Base-by-base conservation (phyloP, 2,113 vertebrate species). In the Mus spicilegus region DNA sequence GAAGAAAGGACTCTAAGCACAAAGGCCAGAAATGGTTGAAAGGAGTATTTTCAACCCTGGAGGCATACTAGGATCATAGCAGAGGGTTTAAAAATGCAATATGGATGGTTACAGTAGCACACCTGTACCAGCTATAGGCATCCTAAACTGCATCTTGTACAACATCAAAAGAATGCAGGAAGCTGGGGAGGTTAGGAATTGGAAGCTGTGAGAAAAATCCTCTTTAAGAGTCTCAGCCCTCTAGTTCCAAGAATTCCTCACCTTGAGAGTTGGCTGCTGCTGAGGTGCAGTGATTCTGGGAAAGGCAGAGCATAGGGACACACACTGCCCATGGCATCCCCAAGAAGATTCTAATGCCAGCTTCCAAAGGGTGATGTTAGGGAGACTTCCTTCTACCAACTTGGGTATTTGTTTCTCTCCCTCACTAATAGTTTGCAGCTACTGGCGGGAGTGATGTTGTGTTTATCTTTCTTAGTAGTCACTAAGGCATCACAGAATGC, bases 381-480 rank as follows among this genome's bases (percentile, higher is more conserved):
- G 65, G 7, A 89, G 63, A 70, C 56, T 33, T 46, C 87, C n/a
- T 4, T 58, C 61, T 46, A 26, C 49, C 46, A 58, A 51, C 58
- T 65, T 54, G 26, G 20, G 89, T 70, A 12, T 39, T 56, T 39
- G 39, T 30, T 89, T 58, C 51, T 19, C 26, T 30, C 10, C 58
- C 26, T 86, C 76, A 26, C 67, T 87, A 93, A 89, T 4, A 58
- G 26, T 80, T 70, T 86, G 6, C 36, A 49, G 4, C 20, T 87
- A 56, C 54, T 91, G 76, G 84, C 10, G 69, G 28, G 65, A 78
- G 42, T 16, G 28, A 61, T 46, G 46, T 19, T 77, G 82, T 30
- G 58, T 33, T 95, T 84, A 36, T 54, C 46, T 94, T 77, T 72
- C 36, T 73, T 80, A 94, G 89, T 4, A 76, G n/a, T 76, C 78